Evolutionary conservation across 2,888 invertebrate species (phyloP).

Genomic region (Synanthedon myopaeformis): DNA sequence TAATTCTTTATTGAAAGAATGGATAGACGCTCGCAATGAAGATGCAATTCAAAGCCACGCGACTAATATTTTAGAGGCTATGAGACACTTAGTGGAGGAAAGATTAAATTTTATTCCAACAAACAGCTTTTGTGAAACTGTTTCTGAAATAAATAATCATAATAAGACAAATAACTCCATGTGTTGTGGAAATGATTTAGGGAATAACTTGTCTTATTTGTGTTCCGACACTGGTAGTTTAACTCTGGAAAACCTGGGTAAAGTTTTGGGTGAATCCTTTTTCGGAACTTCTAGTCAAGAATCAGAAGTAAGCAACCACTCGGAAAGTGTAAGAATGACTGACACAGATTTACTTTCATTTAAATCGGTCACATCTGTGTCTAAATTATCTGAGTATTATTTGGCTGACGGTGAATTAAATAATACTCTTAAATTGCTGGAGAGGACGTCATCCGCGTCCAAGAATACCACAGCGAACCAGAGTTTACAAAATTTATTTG

Average conservation of each 20-base stretch:
- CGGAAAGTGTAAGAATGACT: constrained; percentile 7
- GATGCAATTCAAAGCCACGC: constrained; percentile 9
- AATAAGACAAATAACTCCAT: too few relatives aligned
- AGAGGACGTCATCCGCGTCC: neutral
- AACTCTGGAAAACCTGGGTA: neutral
- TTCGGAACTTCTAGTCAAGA: constrained; percentile 18
- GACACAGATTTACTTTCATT: constrained; percentile 36
- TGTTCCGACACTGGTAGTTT: neutral
- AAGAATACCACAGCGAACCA: neutral
- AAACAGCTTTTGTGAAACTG: constrained; percentile 12
- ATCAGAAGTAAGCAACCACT: constrained; percentile 12
- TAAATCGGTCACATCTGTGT: constrained; percentile 32
- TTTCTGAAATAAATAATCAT: constrained; percentile 16
- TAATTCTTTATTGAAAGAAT: constrained; percentile 14
- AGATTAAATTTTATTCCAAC: constrained; percentile 24
- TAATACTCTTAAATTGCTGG: neutral
- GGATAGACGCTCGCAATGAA: constrained; percentile 13
- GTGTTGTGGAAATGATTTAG: too few relatives aligned
- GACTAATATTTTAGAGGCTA: constrained; percentile 13
- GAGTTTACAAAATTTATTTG: constrained; percentile 37
- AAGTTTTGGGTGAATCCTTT: constrained; percentile 12
- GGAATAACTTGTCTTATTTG: too few relatives aligned
- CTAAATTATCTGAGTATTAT: constrained; percentile 40
- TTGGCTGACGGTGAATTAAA: constrained; percentile 27
- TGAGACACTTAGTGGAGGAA: constrained; percentile 34